Conservation (phyloP, 2,888 invertebrate species). For the Lissocephala sabroskyi region DNA sequence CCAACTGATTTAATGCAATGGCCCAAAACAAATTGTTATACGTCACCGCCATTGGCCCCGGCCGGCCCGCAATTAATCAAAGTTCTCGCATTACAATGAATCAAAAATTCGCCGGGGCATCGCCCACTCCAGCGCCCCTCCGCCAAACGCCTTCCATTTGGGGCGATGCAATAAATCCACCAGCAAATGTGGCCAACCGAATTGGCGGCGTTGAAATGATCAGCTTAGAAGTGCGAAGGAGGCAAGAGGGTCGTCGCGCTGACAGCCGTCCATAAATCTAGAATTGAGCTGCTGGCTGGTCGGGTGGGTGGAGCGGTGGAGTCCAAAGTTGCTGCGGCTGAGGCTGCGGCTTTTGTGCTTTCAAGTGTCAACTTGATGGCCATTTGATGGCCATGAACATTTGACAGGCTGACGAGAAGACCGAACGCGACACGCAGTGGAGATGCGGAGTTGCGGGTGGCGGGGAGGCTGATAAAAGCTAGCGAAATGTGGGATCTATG, state of each 20-base stretch:
- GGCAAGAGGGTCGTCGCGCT: conserved; percentile 12
- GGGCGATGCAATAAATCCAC: too few relatives aligned
- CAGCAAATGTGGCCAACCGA: conserved; percentile 52
- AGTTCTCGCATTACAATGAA: conserved; percentile 60
- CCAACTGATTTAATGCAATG: conserved; percentile 55
- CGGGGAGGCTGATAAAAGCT: too few relatives aligned
- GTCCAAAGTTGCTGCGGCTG: background rate
- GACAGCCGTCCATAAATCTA: conserved; percentile 52
- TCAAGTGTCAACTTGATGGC: conserved; percentile 44
- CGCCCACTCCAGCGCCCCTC: too few relatives aligned
- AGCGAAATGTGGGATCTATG: too few relatives aligned
- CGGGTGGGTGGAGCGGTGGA: conserved; percentile 1
- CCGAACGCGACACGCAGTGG: too few relatives aligned
- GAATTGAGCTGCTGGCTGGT: conserved; percentile 21
- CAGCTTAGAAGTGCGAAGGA: conserved; percentile 44
- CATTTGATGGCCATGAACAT: conserved; percentile 57
- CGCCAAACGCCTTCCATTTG: too few relatives aligned
- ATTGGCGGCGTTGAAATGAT: conserved; percentile 60
- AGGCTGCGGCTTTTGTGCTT: conserved; percentile 41
- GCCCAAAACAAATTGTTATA: conserved; percentile 59
- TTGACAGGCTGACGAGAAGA: conserved; percentile 33
- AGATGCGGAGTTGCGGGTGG: too few relatives aligned
- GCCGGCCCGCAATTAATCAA: conserved; percentile 49
- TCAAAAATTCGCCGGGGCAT: conserved; percentile 34
- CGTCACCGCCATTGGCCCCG: conserved; percentile 12